Conservation (phyloP, 2,113 vertebrate species). For the Columba janthina region DNA sequence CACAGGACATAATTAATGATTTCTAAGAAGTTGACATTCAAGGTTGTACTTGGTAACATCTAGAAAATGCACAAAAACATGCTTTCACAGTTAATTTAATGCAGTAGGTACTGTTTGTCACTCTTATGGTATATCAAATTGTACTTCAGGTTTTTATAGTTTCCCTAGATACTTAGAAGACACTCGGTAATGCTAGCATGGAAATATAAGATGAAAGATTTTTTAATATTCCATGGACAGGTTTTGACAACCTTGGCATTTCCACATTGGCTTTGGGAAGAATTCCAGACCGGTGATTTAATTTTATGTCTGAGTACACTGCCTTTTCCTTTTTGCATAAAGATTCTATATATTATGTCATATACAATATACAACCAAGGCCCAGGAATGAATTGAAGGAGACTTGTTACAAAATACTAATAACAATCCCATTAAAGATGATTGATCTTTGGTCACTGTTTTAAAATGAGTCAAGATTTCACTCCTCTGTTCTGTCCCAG, state of each 20-base stretch:
- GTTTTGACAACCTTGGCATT: conserved; percentile 2
- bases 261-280: not conserved
- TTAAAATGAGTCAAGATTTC: not conserved
- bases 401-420: not conserved
- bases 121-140: not conserved
- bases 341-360: not conserved
- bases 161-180: not conserved
- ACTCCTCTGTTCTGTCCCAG: not conserved
- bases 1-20: conserved; percentile 20
- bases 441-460: not conserved
- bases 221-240: not conserved
- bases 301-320: not conserved
- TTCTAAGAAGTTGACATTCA: not conserved
- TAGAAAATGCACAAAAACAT: not conserved
- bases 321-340: not conserved
- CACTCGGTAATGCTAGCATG: not conserved
- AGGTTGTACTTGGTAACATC: not conserved
- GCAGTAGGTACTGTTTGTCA: not conserved
- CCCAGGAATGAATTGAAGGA: not conserved
- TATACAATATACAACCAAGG: not conserved
- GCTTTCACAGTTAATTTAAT: not conserved
- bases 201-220: not conserved
- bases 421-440: not conserved
- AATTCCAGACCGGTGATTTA: not conserved
- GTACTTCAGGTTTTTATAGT: not conserved